Evolutionary conservation across 2,888 invertebrate species (phyloP).

Genomic region (Drosophila subquinaria): DNA sequence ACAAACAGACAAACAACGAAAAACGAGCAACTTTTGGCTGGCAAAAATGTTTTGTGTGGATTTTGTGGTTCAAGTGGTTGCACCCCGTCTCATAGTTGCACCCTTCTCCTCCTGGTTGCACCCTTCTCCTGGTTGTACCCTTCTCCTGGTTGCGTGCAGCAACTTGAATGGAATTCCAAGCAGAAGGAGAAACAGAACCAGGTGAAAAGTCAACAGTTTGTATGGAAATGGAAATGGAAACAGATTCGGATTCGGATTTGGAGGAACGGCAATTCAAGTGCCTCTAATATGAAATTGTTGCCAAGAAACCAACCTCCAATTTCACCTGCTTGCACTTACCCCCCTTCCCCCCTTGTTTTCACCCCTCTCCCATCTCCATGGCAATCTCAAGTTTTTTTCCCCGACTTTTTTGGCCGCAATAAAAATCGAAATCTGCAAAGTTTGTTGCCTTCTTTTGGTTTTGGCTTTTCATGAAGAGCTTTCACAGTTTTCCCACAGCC

Average conservation of each 20-base stretch:
- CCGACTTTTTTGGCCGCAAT: constrained; percentile 59
- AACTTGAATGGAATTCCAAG: constrained; percentile 22
- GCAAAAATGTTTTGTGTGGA: constrained; percentile 55
- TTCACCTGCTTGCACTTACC: constrained; percentile 30
- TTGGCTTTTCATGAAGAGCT: constrained; percentile 15
- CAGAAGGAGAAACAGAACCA: constrained; percentile 22
- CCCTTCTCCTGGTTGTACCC: constrained; percentile 1
- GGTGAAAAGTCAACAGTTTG: constrained; percentile 42
- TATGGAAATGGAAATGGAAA: constrained; percentile 34
- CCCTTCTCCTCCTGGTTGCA: neutral
- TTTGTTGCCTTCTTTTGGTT: constrained; percentile 44
- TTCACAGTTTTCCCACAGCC: constrained; percentile 19
- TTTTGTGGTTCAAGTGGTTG: constrained; percentile 67
- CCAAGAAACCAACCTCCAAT: constrained; percentile 59
- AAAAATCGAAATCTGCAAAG: constrained; percentile 73
- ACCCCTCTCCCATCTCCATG: constrained; percentile 42
- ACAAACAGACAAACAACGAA: constrained; percentile 9
- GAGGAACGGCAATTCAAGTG: constrained; percentile 54
- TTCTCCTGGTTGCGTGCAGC: constrained; percentile 46
- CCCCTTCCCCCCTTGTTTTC: neutral
- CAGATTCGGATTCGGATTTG: constrained; percentile 11
- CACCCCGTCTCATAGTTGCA: constrained; percentile 22
- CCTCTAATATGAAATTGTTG: constrained; percentile 72
- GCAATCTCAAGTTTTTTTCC: constrained; percentile 18
- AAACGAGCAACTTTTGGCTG: constrained; percentile 43